These are phyloP conservation scores for Lucilia sericata DNA, from an alignment of 1,140 invertebrate genomes.

Conservation along the genomic window DNA sequence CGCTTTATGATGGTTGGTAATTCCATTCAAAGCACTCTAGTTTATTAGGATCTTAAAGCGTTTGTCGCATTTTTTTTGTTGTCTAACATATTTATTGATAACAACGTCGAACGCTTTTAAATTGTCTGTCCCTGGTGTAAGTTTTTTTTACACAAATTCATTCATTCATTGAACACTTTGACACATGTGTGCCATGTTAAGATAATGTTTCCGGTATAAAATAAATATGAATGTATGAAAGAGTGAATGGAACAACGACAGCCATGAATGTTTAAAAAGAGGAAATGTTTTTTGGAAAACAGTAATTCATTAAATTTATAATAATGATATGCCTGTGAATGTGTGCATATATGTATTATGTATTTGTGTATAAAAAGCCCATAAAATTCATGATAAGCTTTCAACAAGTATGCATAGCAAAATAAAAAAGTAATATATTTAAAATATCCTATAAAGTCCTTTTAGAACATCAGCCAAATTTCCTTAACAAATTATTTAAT, in stretches of 20 bases:
- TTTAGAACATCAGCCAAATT: no score
- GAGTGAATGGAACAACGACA: background rate
- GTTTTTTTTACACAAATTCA: constrained; percentile 31
- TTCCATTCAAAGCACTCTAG: constrained; percentile 39
- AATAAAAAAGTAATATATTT: no score
- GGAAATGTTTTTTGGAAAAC: background rate
- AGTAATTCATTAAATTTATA: constrained; percentile 42
- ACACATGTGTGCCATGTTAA: constrained; percentile 35
- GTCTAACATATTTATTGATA: background rate
- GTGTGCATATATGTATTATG: no score
- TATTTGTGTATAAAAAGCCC: no score
- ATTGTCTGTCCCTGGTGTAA: constrained; percentile 27
- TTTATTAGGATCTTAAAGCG: constrained; percentile 35
- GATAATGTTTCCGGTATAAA: constrained; percentile 36
- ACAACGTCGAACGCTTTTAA: background rate
- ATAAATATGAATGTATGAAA: constrained; percentile 9
- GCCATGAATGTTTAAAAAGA: background rate
- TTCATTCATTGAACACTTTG: constrained; percentile 28
- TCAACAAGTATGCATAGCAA: no score
- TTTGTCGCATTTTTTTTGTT: constrained; percentile 18
- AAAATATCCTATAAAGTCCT: no score
- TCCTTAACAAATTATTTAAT: no score
- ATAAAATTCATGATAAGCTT: no score
- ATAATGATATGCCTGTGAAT: constrained; percentile 14
- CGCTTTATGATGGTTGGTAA: background rate